Base-by-base conservation (phyloP, 2,888 invertebrate genomes). In the Automeris io region DNA sequence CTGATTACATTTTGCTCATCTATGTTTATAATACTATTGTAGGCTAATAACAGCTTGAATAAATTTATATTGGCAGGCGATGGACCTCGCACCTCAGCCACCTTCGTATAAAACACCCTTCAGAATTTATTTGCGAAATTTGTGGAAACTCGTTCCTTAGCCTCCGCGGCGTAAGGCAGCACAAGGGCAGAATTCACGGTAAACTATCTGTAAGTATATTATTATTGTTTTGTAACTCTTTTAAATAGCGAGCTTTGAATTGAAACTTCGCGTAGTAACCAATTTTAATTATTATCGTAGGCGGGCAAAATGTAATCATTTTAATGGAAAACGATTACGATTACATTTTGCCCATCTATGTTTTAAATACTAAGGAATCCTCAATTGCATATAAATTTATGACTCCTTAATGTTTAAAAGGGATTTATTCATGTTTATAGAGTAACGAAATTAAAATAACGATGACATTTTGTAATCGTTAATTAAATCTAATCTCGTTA, bases 61-160 rank as follows among this genome's bases (percentile, higher is more conserved):
- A 9, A 24, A 24, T 24, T 24, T 5, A 2, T 29, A 5, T n/a
- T 5, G 11, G 9, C 7, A 29, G 29, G 1, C 13, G 16, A 29
- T 29, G 29, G 29, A 29, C 29, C 5, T 29, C 29, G 6, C 16
- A 29, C 6, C 16, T 29, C 13, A 29, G 29, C 7, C 29, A 29
- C 29, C 8, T 29, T 5, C 29, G 29, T n/a, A 29, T 29, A 8
- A 29, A 29, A n/a, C 53, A 53, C 21, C 53, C 51, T 4, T 49
- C 45, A 5, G 45, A 46, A 33, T 41, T 45, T 42, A 47, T 48
- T 11, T 49, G 47, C 40, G 41, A 45, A 21, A 44, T 41, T 3
- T 47, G 54, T 16, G 29, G 29, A 7, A 16, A 16, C 11, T 29
- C 29, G 2, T 29, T 29, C 16, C 7, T 29, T 1, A 29, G 29